phyloP scores from a whole-genome alignment of 1,140 invertebrate species.

The Ladona fulva region DNA sequence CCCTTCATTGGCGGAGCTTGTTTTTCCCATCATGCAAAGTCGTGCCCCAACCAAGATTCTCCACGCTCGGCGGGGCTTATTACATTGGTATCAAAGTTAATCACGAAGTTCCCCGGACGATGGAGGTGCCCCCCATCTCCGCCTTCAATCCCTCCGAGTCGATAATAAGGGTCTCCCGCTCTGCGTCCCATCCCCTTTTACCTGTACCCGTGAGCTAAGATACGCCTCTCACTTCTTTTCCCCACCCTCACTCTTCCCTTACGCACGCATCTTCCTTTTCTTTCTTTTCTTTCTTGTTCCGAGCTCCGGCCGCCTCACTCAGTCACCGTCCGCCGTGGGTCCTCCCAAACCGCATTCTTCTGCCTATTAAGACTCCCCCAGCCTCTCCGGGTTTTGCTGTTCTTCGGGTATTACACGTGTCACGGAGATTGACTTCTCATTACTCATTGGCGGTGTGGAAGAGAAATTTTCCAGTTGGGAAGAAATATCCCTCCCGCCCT shows the following conservation, averaged over 20 bases:
- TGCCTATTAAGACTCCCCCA: not conserved
- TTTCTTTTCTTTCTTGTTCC: not conserved
- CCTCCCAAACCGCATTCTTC: not conserved
- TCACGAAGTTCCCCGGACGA: not conserved
- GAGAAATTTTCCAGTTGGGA: not conserved
- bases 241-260: not conserved
- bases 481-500: not conserved
- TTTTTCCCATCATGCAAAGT: constrained; percentile 9
- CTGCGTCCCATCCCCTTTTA: not conserved
- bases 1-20: not conserved
- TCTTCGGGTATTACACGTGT: constrained; percentile 8
- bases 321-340: not conserved
- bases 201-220: too few species aligned
- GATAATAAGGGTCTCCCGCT: not conserved
- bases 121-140: not conserved
- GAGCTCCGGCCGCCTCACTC: not conserved
- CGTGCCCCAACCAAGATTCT: constrained; percentile 2
- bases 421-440: constrained; percentile 8
- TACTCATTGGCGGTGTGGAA: not conserved
- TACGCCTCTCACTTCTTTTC: not conserved
- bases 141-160: not conserved
- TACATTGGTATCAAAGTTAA: constrained; percentile 4
- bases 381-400: not conserved
- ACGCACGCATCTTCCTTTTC: not conserved
- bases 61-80: constrained; percentile 4